phyloP scores from a whole-genome alignment of 2,797 vertebrate genomes.

The Graptemys geographica region DNA sequence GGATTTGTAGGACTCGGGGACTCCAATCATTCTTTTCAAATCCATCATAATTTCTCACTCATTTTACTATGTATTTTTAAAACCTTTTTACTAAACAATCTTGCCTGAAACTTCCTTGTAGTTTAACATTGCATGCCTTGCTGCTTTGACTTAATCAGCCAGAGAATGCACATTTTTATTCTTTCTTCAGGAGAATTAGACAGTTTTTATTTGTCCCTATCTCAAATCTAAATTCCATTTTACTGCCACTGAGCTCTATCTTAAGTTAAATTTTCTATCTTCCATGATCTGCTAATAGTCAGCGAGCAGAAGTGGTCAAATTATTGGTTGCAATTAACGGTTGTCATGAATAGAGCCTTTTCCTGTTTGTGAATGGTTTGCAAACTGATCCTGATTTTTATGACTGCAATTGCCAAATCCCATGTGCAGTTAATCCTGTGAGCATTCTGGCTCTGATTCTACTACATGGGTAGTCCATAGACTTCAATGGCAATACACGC shows the following conservation, averaged over 20 bases:
- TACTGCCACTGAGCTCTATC: not conserved
- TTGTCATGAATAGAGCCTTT: not conserved
- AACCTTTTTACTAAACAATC: not conserved
- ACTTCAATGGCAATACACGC: not conserved
- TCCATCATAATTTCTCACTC: not conserved
- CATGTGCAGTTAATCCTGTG: not conserved
- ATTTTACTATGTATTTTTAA: not conserved
- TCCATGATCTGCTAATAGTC: not conserved
- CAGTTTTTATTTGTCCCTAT: no score
- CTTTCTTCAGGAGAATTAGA: not conserved
- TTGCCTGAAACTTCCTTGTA: not conserved
- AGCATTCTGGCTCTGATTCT: not conserved
- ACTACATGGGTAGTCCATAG: no score
- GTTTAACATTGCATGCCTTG: not conserved
- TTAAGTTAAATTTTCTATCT: not conserved
- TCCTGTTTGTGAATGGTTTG: not conserved
- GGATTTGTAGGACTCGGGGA: not conserved
- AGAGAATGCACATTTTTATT: not conserved
- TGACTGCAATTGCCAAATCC: not conserved
- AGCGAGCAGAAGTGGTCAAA: not conserved
- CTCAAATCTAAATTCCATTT: not conserved
- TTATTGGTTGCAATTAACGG: not conserved
- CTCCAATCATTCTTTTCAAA: not conserved
- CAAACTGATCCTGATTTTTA: not conserved
- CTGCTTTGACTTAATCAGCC: not conserved